Evolutionary conservation across 2,113 vertebrate genomes (phyloP).

Genomic region (Ifrita kowaldi): DNA sequence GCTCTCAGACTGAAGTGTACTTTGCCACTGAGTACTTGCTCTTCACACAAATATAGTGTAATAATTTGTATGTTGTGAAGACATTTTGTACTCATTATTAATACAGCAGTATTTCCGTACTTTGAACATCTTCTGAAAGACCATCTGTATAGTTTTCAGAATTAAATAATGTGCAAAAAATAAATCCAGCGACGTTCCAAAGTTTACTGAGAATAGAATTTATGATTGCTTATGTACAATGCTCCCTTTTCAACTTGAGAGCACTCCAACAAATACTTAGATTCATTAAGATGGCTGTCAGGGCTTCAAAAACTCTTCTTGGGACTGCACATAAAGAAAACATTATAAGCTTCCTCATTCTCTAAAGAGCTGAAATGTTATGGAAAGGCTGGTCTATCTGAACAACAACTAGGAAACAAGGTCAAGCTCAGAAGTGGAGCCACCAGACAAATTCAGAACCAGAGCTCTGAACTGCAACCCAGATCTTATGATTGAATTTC

Average conservation of each 20-base stretch:
- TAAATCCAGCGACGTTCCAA: neutral
- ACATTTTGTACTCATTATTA: neutral
- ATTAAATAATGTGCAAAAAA: neutral
- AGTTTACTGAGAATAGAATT: neutral
- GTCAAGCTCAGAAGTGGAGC: neutral
- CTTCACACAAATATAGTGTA: rapidly evolving
- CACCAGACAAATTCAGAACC: neutral
- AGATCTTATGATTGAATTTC: neutral
- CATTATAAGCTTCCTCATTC: neutral
- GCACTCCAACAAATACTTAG: neutral
- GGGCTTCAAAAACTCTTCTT: neutral
- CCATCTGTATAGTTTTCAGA: neutral
- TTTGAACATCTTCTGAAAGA: neutral
- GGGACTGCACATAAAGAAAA: neutral
- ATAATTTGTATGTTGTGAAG: neutral
- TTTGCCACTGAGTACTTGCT: neutral
- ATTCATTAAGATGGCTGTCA: neutral
- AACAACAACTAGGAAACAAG: neutral
- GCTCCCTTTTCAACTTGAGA: neutral
- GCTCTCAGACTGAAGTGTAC: neutral
- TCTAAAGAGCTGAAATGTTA: neutral
- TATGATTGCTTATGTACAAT: neutral
- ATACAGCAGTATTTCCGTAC: neutral
- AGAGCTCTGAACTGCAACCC: neutral
- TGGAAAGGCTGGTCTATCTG: neutral